A percentile compares a stretch with the other conserved stretches of the same genome.
phyloP scores from a whole-genome alignment of 1,140 invertebrate genomes.

The Trichonephila clavata region DNA sequence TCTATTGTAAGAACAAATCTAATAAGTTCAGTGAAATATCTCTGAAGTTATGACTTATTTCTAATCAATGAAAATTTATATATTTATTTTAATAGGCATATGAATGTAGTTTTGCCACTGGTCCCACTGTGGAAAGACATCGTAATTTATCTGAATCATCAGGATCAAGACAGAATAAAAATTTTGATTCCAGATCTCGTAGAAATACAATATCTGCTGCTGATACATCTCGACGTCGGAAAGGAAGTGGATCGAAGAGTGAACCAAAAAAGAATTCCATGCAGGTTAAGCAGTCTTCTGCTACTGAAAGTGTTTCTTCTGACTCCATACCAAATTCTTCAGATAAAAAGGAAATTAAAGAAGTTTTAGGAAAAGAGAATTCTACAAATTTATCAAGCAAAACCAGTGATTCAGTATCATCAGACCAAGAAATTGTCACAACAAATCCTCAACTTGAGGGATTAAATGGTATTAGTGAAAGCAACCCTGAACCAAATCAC shows the following conservation, averaged over 20 bases:
- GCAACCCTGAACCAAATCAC: neutral
- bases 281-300: neutral
- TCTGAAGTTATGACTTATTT: too few species aligned
- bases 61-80: too few species aligned
- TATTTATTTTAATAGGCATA: slow-evolving; percentile 57
- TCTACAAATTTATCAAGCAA: neutral
- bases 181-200: slow-evolving; percentile 62
- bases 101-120: slow-evolving; percentile 76
- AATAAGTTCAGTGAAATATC: too few species aligned
- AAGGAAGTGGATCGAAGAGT: slow-evolving; percentile 66
- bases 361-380: neutral
- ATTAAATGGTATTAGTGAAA: neutral
- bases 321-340: neutral
- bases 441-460: neutral
- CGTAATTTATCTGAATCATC: slow-evolving; percentile 76
- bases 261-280: slow-evolving; percentile 49
- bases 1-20: too few species aligned
- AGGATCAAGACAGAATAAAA: slow-evolving; percentile 63
- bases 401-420: slow-evolving; percentile 1
- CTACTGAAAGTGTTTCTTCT: neutral
- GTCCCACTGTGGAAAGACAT: slow-evolving; percentile 66
- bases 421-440: neutral
- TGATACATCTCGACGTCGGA: slow-evolving; percentile 52
- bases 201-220: slow-evolving; percentile 73
- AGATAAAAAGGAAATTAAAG: neutral